Conservation (phyloP, 2,113 vertebrate genomes). For the Hiodon tergisus region DNA sequence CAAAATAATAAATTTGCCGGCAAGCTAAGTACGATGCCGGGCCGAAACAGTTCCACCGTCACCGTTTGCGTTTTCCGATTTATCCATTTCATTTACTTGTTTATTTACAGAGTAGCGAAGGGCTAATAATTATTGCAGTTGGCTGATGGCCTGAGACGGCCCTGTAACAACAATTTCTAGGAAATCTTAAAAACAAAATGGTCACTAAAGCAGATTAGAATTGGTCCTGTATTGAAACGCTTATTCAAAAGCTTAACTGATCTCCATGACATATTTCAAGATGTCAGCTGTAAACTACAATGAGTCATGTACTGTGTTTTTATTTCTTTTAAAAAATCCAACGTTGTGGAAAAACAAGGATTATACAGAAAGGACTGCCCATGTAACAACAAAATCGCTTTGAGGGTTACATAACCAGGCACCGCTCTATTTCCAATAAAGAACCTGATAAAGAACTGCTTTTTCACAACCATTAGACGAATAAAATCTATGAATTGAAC, state of each 20-base stretch:
- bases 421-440: slow-evolving; percentile 5
- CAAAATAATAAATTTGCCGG: not conserved
- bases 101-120: slow-evolving; percentile 9
- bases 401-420: slow-evolving; percentile 8
- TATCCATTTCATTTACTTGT: slow-evolving; percentile 36
- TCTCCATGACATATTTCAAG: slow-evolving; percentile 14
- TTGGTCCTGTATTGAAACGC: not conserved
- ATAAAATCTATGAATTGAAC: not conserved
- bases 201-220: not conserved
- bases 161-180: not conserved
- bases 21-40: slow-evolving; percentile 9
- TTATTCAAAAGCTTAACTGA: slow-evolving; percentile 15
- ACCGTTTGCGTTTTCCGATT: slow-evolving; percentile 42
- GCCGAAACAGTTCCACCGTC: slow-evolving; percentile 34
- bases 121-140: slow-evolving; percentile 16
- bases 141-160: not conserved
- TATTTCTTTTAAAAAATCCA: slow-evolving; percentile 30
- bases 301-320: slow-evolving; percentile 25
- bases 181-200: slow-evolving; percentile 19
- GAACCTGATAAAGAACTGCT: not conserved
- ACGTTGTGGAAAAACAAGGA: slow-evolving; percentile 14
- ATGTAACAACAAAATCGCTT: slow-evolving; percentile 13
- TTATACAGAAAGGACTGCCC: slow-evolving; percentile 16
- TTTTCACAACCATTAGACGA: not conserved
- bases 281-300: slow-evolving; percentile 12